phyloP scores from a whole-genome alignment of 2,888 invertebrate genomes.

The Phorcus lineatus region DNA sequence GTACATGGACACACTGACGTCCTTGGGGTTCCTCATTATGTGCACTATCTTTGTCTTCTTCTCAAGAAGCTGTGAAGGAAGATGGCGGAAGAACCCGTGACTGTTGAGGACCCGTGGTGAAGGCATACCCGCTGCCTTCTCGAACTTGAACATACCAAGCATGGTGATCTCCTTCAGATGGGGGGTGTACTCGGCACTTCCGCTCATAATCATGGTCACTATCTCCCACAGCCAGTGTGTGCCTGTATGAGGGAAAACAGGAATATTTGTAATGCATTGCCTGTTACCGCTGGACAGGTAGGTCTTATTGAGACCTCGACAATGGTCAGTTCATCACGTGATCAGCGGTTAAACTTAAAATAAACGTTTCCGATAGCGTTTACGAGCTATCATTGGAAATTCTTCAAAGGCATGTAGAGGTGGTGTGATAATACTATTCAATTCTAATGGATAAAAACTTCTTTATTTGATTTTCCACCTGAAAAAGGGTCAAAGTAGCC shows the following conservation, averaged over 20 bases:
- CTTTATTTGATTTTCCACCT: no score
- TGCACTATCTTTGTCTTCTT: not conserved
- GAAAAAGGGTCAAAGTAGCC: no score
- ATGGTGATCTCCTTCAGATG: not conserved
- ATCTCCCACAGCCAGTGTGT: constrained; percentile 7
- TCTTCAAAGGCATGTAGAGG: no score
- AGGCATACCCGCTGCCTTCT: not conserved
- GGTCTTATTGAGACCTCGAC: no score
- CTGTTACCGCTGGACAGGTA: no score
- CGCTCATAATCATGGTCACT: not conserved
- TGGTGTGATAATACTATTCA: no score
- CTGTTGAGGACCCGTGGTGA: not conserved
- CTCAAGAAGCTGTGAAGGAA: not conserved
- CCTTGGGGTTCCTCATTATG: not conserved
- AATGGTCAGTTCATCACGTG: no score
- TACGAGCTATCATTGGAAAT: no score
- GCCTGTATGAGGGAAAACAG: not conserved
- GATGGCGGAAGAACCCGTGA: not conserved
- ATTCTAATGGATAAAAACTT: no score
- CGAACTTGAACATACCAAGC: not conserved
- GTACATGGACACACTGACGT: not conserved
- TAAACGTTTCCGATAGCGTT: no score
- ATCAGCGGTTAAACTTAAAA: no score
- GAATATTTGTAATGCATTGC: no score
- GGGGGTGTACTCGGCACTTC: not conserved